Percentiles rank a stretch among this genome's conserved stretches.
phyloP scores from a whole-genome alignment of 1,140 invertebrate species.

The Cotesia chilonis region DNA sequence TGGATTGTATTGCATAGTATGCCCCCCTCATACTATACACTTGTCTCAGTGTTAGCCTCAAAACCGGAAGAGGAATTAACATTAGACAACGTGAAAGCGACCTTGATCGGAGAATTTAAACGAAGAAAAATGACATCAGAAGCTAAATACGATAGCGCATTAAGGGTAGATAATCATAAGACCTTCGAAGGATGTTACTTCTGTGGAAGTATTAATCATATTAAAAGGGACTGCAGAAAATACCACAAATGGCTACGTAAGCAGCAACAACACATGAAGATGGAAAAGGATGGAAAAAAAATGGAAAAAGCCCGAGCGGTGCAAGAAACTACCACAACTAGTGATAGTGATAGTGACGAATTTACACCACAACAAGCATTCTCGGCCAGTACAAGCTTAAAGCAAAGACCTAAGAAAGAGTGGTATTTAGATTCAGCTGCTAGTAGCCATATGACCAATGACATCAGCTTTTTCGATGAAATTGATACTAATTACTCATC shows the following conservation, averaged over 20 bases:
- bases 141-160: background rate
- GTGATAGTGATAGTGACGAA: constrained; percentile 1
- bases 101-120: constrained; percentile 11
- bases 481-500: constrained; percentile 18
- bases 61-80: constrained; percentile 7
- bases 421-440: constrained; percentile 19
- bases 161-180: background rate
- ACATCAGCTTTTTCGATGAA: constrained; percentile 17
- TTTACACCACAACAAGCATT: constrained; percentile 2
- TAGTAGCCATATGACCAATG: constrained; percentile 4
- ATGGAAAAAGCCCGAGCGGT: too few species aligned
- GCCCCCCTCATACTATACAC: constrained; percentile 3
- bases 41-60: constrained; percentile 5
- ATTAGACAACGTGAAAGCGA: constrained; percentile 6
- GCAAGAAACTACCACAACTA: background rate
- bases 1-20: constrained; percentile 6
- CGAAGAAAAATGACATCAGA: constrained; percentile 9
- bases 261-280: constrained; percentile 5
- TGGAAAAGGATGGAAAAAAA: background rate
- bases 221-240: background rate
- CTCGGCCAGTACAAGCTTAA: background rate
- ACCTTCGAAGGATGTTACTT: constrained; percentile 7
- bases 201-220: background rate
- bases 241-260: constrained; percentile 4
- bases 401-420: background rate